Evolutionary conservation across 2,797 vertebrate genomes (phyloP).

Genomic region (Poecilia velifera): DNA sequence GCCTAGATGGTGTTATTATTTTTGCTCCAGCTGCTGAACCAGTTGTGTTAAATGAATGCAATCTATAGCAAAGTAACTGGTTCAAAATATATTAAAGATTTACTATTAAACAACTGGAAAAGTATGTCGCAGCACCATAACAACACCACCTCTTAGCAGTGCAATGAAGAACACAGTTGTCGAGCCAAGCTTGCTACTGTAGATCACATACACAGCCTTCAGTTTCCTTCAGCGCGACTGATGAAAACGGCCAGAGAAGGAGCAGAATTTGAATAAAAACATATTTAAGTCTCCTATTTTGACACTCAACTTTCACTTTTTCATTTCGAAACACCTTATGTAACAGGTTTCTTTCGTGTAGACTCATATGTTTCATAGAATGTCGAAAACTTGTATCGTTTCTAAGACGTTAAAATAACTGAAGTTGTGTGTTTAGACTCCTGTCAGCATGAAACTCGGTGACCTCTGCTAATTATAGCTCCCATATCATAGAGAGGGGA

Average conservation of each 20-base stretch:
- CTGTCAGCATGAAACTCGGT: conserved; percentile 21
- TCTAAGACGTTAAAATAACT: not conserved
- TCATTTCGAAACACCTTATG: not conserved
- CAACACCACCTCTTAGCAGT: not conserved
- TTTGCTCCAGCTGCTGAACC: not conserved
- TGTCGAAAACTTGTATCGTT: conserved; percentile 13
- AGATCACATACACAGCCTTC: not conserved
- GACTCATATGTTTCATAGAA: not conserved
- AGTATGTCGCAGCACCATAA: not conserved
- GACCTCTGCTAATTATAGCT: conserved; percentile 58
- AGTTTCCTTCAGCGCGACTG: not conserved
- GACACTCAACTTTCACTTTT: not conserved
- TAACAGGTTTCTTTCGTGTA: not conserved
- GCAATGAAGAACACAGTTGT: not conserved
- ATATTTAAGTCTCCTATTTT: not conserved
- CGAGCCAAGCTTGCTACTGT: not conserved
- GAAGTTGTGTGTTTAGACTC: not conserved
- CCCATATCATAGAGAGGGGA: conserved; percentile 44
- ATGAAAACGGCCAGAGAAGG: not conserved
- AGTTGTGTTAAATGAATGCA: not conserved
- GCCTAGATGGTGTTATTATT: not conserved
- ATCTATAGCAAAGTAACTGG: not conserved
- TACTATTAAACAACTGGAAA: not conserved
- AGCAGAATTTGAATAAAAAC: not conserved
- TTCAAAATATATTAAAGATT: not conserved